Evolutionary conservation across 2,888 invertebrate genomes (phyloP), one percentile per base, ranked within the genome.

Genomic region (Phrixothrix hirtus): DNA sequence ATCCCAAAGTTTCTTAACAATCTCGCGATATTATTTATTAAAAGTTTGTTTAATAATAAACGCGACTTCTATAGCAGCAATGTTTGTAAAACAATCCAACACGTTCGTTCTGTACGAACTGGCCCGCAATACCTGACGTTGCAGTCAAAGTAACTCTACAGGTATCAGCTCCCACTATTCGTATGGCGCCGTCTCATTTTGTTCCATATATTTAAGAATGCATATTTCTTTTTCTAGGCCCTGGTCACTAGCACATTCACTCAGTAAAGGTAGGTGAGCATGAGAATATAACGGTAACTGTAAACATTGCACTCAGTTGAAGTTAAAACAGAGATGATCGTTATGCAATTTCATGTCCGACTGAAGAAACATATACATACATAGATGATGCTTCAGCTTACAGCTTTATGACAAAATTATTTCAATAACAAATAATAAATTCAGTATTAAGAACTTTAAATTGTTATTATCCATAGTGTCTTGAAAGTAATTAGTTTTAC

Each of bases 101-200:
- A 44, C 51, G 29, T 45, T 46, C 41, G 29, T 46, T 37, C 35
- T 32, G 47, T 47, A 41, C 50, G 54, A 57, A 54, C 51, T 51
- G 45, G 51, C 46, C 46, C 56, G 48, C 43, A 48, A 38, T 53
- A 57, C 61, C 58, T 58, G 55, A 55, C 37, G 59, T 58, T 60
- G 61, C 50, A 58, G 57, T 57, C 56, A 49, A 56, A 62, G 53
- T 62, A 68, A 66, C 67, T 67, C 68, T 66, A 68, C 68, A 68
- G 68, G 68, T 68, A 68, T 63, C 57, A 57, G 50, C 62, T 62
- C 62, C 66, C 64, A 61, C 66, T 59, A 62, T 41, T 43, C 45
- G 43, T 15, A 17, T 32, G 21, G 55, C 53, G 55, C 52, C 39
- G 50, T 64, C 63, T 60, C 55, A 57, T 44, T 63, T 50, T 11